Conservation (phyloP, 1,140 invertebrate species). For the Melitaea cinxia region DNA sequence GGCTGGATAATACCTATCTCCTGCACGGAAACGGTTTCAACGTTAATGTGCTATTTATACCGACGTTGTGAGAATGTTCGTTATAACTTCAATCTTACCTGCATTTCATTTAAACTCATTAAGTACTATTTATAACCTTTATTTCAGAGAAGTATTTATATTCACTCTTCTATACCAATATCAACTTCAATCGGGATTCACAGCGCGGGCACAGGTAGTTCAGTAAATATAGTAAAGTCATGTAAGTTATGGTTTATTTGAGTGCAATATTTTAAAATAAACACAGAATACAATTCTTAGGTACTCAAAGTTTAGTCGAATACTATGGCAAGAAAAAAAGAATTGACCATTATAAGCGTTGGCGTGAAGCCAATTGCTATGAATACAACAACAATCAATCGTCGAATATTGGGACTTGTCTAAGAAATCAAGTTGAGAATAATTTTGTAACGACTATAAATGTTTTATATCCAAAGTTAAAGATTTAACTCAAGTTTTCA, state of each 20-base stretch:
- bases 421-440: no score
- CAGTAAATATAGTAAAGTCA: no score
- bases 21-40: slow-evolving; percentile 22
- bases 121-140: no score
- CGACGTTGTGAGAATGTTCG: neutral
- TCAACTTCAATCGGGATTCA: no score
- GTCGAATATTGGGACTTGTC: neutral
- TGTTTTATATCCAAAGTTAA: no score
- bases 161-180: no score
- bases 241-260: no score
- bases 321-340: neutral
- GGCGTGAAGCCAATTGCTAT: neutral
- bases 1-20: slow-evolving; percentile 46
- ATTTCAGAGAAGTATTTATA: no score
- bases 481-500: no score
- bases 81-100: neutral
- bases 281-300: neutral
- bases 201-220: no score
- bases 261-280: neutral
- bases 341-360: neutral
- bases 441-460: no score
- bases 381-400: neutral
- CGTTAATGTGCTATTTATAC: slow-evolving; percentile 22
- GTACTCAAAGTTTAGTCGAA: neutral
- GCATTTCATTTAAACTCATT: no score